phyloP scores from a whole-genome alignment of 1,140 invertebrate genomes.

The Ostrea denselamellosa region DNA sequence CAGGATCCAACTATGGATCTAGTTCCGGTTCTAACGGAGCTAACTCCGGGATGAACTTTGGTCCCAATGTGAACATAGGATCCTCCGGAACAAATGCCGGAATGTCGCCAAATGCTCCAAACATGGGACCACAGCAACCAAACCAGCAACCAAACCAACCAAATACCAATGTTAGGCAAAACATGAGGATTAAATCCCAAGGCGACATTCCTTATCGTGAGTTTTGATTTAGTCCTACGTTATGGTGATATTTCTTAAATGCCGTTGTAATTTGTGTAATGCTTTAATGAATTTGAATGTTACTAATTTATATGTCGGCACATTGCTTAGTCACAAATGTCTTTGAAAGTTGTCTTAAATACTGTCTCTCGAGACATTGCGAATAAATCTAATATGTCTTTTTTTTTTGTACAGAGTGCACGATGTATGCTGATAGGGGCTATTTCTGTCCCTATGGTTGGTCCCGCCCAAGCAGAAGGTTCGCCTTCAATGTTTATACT shows the following conservation, averaged over 20 bases:
- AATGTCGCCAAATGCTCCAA: neutral
- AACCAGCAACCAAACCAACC: neutral
- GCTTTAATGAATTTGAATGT: neutral
- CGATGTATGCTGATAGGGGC: neutral
- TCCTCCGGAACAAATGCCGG: neutral
- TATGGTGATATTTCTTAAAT: neutral
- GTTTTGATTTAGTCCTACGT: neutral
- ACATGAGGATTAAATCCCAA: neutral
- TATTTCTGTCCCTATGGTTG: conserved; percentile 12
- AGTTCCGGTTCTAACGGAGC: neutral
- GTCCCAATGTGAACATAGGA: neutral
- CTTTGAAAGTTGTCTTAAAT: neutral
- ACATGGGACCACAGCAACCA: neutral
- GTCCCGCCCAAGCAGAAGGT: neutral
- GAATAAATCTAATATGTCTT: neutral
- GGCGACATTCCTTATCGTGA: neutral
- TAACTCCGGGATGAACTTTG: neutral
- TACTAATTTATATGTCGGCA: neutral
- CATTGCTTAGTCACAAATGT: neutral
- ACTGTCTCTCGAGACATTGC: neutral
- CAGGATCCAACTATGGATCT: neutral
- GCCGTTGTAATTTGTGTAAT: neutral
- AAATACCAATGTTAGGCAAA: neutral
- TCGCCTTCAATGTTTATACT: neutral
- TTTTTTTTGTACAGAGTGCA: neutral